These are phyloP conservation scores for Helostoma temminkii DNA, from an alignment of 2,797 vertebrate species.

Conservation along the genomic window DNA sequence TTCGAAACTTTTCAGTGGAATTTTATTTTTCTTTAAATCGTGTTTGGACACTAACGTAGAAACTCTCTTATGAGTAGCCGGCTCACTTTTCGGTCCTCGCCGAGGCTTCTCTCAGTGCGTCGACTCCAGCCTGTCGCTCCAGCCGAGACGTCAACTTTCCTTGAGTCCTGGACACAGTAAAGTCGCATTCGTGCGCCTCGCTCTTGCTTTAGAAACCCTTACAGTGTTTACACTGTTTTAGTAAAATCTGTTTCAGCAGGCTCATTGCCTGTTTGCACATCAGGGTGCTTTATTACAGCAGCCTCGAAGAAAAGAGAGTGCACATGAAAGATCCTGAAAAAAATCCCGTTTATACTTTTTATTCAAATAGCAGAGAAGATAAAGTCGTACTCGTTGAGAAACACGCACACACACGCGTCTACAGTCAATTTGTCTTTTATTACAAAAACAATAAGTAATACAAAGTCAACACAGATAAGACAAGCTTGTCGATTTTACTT, in stretches of 20 bases:
- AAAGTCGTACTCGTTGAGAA: conserved; percentile 5
- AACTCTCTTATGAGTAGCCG: neutral
- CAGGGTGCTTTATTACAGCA: neutral
- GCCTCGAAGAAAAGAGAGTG: conserved; percentile 25
- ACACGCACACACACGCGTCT: conserved; percentile 6
- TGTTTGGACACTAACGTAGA: neutral
- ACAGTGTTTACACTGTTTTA: neutral
- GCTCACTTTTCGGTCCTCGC: neutral
- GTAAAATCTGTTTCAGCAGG: conserved; percentile 13
- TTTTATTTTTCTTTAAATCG: neutral
- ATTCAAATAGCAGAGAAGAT: neutral
- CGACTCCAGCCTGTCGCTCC: conserved; percentile 52
- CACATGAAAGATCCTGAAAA: conserved; percentile 4
- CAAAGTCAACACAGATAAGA: conserved; percentile 8
- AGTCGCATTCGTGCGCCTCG: neutral
- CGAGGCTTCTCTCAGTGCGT: conserved; percentile 32
- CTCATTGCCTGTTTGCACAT: neutral
- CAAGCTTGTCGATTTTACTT: neutral
- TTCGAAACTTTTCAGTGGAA: conserved; percentile 28
- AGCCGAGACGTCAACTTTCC: conserved; percentile 49
- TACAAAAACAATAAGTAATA: conserved; percentile 15
- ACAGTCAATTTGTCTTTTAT: conserved; percentile 9
- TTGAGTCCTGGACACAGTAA: conserved; percentile 18
- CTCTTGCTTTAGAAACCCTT: neutral
- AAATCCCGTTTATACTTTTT: conserved; percentile 3